Base-by-base conservation (phyloP, 2,113 vertebrate species). In the Agelaius phoeniceus region DNA sequence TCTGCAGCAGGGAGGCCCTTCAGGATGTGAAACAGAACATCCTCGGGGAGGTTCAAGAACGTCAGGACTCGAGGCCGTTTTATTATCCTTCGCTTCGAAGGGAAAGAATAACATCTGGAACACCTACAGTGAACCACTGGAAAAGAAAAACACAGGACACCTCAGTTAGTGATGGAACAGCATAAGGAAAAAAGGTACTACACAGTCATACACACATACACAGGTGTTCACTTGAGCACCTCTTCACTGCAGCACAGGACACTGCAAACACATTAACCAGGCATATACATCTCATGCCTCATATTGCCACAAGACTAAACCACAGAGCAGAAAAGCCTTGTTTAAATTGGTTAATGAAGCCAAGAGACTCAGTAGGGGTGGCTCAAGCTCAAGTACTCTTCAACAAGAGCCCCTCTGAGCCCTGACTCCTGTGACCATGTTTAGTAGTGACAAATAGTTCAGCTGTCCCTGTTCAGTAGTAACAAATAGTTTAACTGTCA, bases 1-100 rank as follows among this genome's bases (percentile, higher is more conserved):
- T 99, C 99, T 80, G 98, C 98, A 23, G 99, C 99, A 49, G 99
- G 98, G 37, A 99, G 99, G 84, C 98, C 99, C 84, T 98, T 99
- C 66, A 99, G 97, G 48, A 99, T 98, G 44, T 98, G 99, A 26
- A 99, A 98, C 55, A 99, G 98, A 30, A 99, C 98, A 46, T 99
- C 99, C 93, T 99, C 99, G 0, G 99, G 99, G 19, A 99, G 98
- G 48, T 97, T 98, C 92, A 99, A 91, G 79, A 99, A 93, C 0
- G 98, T 98, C 33, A 99, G 93, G 62, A 97, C 96, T 30, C 98
- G 97, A 13, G 98, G 98, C 17, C 98, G 97, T 92, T 99, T 99
- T 91, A 98, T 98, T 78, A 99, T 86, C 82, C 98, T 98, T 89
- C 98, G 98, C 86, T 98, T 98, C 6, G 97, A 95, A 48, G 98